These are phyloP conservation scores for Diogma glabrata DNA, from an alignment of 2,888 invertebrate genomes.

Conservation along the genomic window DNA sequence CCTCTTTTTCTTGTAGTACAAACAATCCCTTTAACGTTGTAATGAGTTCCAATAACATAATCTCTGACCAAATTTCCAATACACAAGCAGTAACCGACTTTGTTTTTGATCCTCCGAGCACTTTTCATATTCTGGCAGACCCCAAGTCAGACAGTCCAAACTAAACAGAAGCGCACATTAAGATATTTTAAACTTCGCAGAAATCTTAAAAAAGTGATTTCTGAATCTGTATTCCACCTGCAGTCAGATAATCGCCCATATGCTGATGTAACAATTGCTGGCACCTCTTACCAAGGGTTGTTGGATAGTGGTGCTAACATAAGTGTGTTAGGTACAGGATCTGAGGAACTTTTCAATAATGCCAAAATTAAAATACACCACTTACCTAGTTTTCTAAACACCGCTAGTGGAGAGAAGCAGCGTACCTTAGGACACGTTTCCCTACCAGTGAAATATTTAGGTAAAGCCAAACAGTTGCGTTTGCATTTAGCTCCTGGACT, in stretches of 20 bases:
- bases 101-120: no score
- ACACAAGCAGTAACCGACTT: no score
- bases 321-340: no score
- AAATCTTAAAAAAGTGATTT: neutral
- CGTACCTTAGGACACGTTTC: neutral
- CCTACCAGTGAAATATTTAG: neutral
- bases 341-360: no score
- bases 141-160: neutral
- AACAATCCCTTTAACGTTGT: no score
- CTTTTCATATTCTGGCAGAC: no score
- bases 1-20: no score
- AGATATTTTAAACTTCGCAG: neutral
- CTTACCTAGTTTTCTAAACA: no score
- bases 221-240: neutral
- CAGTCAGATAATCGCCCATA: neutral
- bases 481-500: neutral
- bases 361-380: no score
- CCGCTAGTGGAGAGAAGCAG: neutral
- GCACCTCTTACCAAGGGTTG: neutral
- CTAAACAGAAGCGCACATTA: neutral
- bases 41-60: no score
- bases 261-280: neutral
- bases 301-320: no score
- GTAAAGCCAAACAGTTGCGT: neutral
- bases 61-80: no score